Conservation (phyloP, 2,113 vertebrate genomes). For the Amphiprion percula region DNA sequence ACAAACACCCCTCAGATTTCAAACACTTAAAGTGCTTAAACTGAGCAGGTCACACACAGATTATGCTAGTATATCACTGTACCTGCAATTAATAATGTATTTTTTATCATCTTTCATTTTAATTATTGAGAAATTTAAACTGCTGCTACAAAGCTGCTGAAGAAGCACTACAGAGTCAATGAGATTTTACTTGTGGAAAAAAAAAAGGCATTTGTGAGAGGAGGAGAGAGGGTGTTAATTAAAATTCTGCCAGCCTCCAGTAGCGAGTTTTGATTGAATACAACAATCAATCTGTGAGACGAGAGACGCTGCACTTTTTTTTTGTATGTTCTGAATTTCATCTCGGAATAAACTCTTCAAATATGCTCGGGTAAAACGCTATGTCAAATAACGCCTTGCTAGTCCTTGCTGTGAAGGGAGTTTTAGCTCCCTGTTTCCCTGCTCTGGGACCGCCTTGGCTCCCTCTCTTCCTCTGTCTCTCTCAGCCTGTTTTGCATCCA, state of each 20-base stretch:
- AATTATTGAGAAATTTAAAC: not conserved
- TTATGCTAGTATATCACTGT: not conserved
- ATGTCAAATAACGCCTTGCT: slow-evolving; percentile 53
- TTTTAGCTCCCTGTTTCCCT: slow-evolving; percentile 61
- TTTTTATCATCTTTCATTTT: not conserved
- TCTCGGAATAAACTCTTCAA: slow-evolving; percentile 60
- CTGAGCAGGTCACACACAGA: not conserved
- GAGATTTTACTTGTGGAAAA: not conserved
- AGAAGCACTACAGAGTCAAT: slow-evolving; percentile 5
- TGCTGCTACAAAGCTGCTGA: not conserved
- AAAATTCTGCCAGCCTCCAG: slow-evolving; percentile 36
- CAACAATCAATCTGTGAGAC: slow-evolving; percentile 25
- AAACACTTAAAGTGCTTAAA: not conserved
- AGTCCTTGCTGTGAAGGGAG: slow-evolving; percentile 49
- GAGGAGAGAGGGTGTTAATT: slow-evolving; percentile 30
- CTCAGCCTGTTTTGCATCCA: slow-evolving; percentile 68
- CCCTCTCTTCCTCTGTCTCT: slow-evolving; percentile 52
- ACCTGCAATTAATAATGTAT: not conserved
- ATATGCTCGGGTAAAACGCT: slow-evolving; percentile 53
- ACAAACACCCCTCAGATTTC: not conserved
- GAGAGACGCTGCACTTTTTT: not conserved
- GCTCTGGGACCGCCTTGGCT: slow-evolving; percentile 50
- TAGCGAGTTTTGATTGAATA: slow-evolving; percentile 10
- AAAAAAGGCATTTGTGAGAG: not conserved
- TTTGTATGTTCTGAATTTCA: slow-evolving; percentile 2